Evolutionary conservation across 2,113 vertebrate genomes (phyloP), one percentile per base, ranked within the genome.

Genomic region (Lasiurus borealis): DNA sequence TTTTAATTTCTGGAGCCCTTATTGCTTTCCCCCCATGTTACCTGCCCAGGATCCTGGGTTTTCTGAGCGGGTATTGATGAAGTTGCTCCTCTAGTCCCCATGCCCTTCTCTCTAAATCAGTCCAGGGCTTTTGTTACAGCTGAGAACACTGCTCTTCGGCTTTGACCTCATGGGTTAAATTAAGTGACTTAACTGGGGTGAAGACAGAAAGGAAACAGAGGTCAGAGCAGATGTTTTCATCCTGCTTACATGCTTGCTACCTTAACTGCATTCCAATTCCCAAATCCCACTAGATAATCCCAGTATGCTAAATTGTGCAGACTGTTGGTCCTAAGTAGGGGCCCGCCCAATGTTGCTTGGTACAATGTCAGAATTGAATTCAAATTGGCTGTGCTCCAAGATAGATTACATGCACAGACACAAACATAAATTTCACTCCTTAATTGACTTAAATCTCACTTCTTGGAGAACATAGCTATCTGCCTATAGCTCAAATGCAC

Each of bases 391-490:
- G 36, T 93, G 46, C 29, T 72, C 69, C 12, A 13, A 25, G 25
- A 8, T 34, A 78, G 48, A 76, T 48, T 87, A 2, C 52, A 66
- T 57, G 68, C 34, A 31, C 57, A 54, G 34, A 82, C 34, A 73
- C 64, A 62, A 54, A n/a, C 31, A 48, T 83, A 86, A 91, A 83
- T 93, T 93, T 90, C 18, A 77, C n/a, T 62, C 19, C 44, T 91
- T 88, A 85, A 68, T 44, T 92, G 71, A 76, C 36, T 95, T 94
- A 83, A 78, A 69, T 91, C 91, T 92, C n/a, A 72, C 44, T 57
- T n/a, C n/a, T 87, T 78, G 29, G 44, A 91, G n/a, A 95, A 52
- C 14, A 52, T 15, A 66, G 36, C 44, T 50, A 29, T 57, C 54
- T 71, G 52, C 85, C 27, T 29, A 10, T 25, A 86, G 73, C 14